Percentiles rank a stretch among this genome's conserved stretches.
Evolutionary conservation across 2,888 invertebrate species (phyloP).

Genomic region (Cephalotes varians): DNA sequence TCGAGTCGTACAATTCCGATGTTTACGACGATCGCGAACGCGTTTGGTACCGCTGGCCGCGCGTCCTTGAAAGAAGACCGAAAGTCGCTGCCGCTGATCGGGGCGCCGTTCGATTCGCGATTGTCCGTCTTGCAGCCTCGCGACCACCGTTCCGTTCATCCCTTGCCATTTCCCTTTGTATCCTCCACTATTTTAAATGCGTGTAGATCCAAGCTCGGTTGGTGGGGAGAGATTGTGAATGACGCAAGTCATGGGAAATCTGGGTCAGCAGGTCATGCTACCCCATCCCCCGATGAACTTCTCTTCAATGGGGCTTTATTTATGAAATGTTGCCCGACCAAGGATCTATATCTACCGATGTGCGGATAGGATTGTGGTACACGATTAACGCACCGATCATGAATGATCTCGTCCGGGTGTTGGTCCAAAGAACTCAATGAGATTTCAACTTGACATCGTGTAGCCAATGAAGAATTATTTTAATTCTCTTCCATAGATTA

Average conservation of each 20-base stretch:
- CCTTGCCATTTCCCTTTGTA: conserved; percentile 47
- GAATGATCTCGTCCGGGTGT: conserved; percentile 28
- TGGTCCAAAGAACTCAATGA: conserved; percentile 13
- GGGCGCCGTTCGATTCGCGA: conserved; percentile 47
- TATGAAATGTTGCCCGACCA: conserved; percentile 77
- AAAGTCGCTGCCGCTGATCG: conserved; percentile 61
- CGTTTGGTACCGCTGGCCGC: conserved; percentile 31
- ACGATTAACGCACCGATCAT: conserved; percentile 43
- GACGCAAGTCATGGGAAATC: conserved; percentile 83
- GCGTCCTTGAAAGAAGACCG: conserved; percentile 70
- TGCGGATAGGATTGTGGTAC: conserved; percentile 30
- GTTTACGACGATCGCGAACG: conserved; percentile 7
- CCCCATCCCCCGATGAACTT: conserved; percentile 78
- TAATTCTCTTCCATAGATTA: background rate
- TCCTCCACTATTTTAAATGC: conserved; percentile 63
- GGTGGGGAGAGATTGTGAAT: conserved; percentile 84
- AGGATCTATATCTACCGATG: conserved; percentile 59
- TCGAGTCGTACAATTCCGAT: background rate
- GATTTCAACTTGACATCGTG: background rate
- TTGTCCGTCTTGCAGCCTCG: conserved; percentile 50
- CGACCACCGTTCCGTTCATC: conserved; percentile 38
- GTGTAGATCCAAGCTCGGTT: conserved; percentile 63
- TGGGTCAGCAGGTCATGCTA: conserved; percentile 84
- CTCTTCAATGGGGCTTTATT: conserved; percentile 84
- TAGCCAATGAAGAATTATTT: background rate